Evolutionary conservation across 2,888 invertebrate genomes (phyloP), one percentile per base, ranked within the genome.

Genomic region (Eristalinus aeneus): DNA sequence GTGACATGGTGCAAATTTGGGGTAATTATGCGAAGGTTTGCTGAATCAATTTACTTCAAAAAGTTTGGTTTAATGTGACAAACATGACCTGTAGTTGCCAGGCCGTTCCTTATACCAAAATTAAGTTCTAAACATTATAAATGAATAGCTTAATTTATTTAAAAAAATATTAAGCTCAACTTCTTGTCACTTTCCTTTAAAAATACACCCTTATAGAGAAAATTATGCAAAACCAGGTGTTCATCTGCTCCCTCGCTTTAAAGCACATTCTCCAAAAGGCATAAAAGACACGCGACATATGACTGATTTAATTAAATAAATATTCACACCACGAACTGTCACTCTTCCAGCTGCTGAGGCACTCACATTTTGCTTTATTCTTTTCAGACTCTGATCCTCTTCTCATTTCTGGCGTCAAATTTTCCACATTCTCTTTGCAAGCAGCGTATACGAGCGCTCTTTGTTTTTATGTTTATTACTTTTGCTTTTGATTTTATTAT

Each of bases 311-410:
- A 34, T 27, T 12, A 31, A 20, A 61, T 76, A 27, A 34, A 34
- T 61, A 76, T 68, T 68, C 54, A 67, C 32, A 16, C 20, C 36
- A 36, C 61, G 12, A 61, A 53, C 23, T 61, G 32, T 54, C n/a
- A 65, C 46, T 3, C 74, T 3, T 1, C 0, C 58, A 58, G 58
- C 46, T 72, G 53, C 1, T 46, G 22, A 6, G 36, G 64, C 56
- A 64, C 36, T 39, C 16, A 22, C 65, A 22, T 31, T 39, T 20
- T n/a, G 16, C 27, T 27, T 23, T 27, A 10, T 31, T 27, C 5
- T 2, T 34, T 23, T 61, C 9, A 8, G 23, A 75, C 67, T 75
- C 58, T 74, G 39, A 65, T 39, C 65, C 23, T 46, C 12, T 10
- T 56, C 23, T 27, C 27, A 63, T 56, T 9, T 0, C 22, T 11